A percentile compares a stretch with the other conserved stretches of the same genome.
Conservation (phyloP, 2,888 invertebrate species). For the Limulus polyphemus region DNA sequence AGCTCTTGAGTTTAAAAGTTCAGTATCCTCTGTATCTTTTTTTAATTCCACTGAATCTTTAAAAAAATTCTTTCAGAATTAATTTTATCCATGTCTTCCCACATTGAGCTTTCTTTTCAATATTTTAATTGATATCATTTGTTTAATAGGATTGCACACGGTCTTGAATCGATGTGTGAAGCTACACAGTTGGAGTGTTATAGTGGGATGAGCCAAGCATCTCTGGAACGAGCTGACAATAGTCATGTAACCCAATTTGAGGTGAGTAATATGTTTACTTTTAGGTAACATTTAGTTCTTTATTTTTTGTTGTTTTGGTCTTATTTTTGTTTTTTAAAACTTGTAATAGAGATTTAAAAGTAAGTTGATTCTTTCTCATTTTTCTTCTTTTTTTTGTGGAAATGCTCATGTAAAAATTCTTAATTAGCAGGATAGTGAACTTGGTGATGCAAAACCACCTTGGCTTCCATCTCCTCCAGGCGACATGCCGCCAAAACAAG, state of each 20-base stretch:
- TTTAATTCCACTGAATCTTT: too few species aligned
- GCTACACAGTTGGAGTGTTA: not conserved
- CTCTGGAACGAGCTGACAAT: not conserved
- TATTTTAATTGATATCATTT: not conserved
- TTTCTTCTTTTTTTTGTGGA: not conserved
- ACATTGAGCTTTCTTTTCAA: too few species aligned
- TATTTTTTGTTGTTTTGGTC: not conserved
- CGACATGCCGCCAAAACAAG: constrained; percentile 29
- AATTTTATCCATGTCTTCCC: too few species aligned
- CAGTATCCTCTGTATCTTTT: too few species aligned
- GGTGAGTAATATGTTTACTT: not conserved
- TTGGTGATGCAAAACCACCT: too few species aligned
- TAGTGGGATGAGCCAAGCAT: not conserved
- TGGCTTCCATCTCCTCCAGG: not conserved
- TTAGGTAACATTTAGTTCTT: not conserved
- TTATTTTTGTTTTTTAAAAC: not conserved
- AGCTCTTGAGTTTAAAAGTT: too few species aligned
- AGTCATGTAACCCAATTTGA: not conserved
- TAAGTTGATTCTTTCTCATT: too few species aligned
- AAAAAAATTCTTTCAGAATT: too few species aligned
- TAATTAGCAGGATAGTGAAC: not conserved
- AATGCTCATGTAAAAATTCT: not conserved
- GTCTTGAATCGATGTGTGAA: constrained; percentile 1
- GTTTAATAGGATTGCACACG: constrained; percentile 1
- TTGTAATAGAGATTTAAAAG: not conserved